A percentile compares a stretch with the other conserved stretches of the same genome.
Conservation (phyloP, 35 echinoderm and acorn worm species). For the Stichopus chloronotus region DNA sequence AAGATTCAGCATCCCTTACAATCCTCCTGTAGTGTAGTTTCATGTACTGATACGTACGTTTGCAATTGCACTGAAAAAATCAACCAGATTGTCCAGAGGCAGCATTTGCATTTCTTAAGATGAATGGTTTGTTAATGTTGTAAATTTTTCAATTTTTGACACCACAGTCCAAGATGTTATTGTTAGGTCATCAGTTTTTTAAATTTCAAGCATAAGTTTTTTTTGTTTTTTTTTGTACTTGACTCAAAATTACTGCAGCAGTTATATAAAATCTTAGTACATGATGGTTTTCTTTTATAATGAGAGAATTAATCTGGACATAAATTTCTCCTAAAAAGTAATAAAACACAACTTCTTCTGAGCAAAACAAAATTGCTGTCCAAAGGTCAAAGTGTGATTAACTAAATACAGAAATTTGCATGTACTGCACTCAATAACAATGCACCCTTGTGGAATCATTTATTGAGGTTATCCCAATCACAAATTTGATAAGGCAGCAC, state of each 20-base stretch:
- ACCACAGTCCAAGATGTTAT: no score
- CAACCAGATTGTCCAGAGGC: neutral
- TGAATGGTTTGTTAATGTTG: no score
- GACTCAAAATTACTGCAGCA: no score
- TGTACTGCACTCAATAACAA: neutral
- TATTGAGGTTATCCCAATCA: neutral
- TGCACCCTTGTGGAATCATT: neutral
- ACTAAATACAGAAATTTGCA: neutral
- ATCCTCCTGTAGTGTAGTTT: neutral
- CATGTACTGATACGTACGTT: neutral
- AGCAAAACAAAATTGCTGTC: neutral
- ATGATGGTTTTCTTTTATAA: no score
- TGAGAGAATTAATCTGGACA: no score
- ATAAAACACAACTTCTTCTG: no score
- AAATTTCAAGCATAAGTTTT: no score
- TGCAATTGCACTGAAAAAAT: neutral
- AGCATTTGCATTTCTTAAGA: no score
- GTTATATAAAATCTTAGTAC: no score
- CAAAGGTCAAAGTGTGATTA: neutral
- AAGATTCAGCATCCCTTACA: neutral
- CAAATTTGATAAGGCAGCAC: neutral
- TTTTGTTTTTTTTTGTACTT: neutral
- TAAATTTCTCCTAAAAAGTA: no score
- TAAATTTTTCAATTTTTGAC: no score
- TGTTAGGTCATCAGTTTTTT: no score